A percentile compares a stretch with the other conserved stretches of the same genome.
These are phyloP conservation scores for Pedionomus torquatus DNA, from an alignment of 2,113 vertebrate species.

Conservation along the genomic window DNA sequence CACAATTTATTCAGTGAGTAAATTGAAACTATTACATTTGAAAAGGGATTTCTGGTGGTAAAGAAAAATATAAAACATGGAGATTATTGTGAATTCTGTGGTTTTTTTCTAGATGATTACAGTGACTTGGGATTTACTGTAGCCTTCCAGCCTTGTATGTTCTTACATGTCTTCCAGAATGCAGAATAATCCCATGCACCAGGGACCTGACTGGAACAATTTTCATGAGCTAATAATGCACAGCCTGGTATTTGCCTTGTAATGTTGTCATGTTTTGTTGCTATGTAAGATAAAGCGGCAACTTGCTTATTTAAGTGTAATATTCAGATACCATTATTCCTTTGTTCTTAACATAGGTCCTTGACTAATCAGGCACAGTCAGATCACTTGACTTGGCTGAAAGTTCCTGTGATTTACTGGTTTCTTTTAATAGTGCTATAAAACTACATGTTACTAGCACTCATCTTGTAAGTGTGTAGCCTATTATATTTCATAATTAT, in stretches of 20 bases:
- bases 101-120: not conserved
- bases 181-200: not conserved
- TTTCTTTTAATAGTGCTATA: conserved; percentile 14
- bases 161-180: not conserved
- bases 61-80: not conserved
- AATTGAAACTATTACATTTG: not conserved
- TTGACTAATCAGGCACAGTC: conserved; percentile 53
- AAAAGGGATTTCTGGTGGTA: not conserved
- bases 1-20: not conserved
- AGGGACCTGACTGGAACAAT: not conserved
- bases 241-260: conserved; percentile 43
- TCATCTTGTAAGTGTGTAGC: not conserved
- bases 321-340: conserved; percentile 49
- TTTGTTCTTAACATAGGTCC: conserved; percentile 58
- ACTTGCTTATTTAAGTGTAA: conserved; percentile 52
- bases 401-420: conserved; percentile 6
- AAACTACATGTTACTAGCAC: not conserved
- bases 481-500: not conserved
- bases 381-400: conserved; percentile 36
- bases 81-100: not conserved
- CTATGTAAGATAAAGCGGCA: conserved; percentile 35
- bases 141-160: not conserved
- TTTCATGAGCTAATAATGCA: conserved; percentile 16
- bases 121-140: not conserved
- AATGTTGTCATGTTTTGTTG: conserved; percentile 57